These are phyloP conservation scores for Perithous albicinctus DNA, from an alignment of 2,888 invertebrate species.

Conservation along the genomic window DNA sequence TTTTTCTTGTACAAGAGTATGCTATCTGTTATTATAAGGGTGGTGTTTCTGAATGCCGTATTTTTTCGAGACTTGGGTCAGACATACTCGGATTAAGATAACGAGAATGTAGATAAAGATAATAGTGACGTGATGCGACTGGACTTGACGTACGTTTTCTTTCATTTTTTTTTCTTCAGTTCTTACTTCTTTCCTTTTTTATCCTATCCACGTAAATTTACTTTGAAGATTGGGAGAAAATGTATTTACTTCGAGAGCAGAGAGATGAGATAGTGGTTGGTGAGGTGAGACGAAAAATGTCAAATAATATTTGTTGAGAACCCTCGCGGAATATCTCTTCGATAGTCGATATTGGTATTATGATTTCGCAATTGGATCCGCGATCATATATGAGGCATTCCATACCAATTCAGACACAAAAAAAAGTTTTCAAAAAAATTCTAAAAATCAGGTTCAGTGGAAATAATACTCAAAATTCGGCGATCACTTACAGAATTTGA, in stretches of 20 bases:
- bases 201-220: conserved; percentile 57
- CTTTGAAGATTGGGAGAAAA: conserved; percentile 60
- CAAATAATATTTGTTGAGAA: conserved; percentile 30
- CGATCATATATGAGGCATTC: no score
- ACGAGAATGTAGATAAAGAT: conserved; percentile 59
- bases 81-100: conserved; percentile 63
- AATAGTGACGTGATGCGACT: conserved; percentile 41
- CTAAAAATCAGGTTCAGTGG: no score
- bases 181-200: conserved; percentile 31
- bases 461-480: no score
- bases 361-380: conserved; percentile 52
- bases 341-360: conserved; percentile 57
- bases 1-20: conserved; percentile 23
- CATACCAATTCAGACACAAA: no score
- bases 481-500: no score
- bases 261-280: conserved; percentile 44
- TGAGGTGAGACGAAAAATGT: conserved; percentile 13
- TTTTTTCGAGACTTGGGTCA: conserved; percentile 61
- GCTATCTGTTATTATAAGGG: no score
- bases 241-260: conserved; percentile 45
- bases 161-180: conserved; percentile 22
- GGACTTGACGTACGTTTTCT: conserved; percentile 21
- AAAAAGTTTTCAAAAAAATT: no score
- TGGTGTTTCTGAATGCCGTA: conserved; percentile 41
- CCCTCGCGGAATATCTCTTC: conserved; percentile 25